Base-by-base conservation (phyloP, 2,888 invertebrate genomes). In the Mycalesis mineus region DNA sequence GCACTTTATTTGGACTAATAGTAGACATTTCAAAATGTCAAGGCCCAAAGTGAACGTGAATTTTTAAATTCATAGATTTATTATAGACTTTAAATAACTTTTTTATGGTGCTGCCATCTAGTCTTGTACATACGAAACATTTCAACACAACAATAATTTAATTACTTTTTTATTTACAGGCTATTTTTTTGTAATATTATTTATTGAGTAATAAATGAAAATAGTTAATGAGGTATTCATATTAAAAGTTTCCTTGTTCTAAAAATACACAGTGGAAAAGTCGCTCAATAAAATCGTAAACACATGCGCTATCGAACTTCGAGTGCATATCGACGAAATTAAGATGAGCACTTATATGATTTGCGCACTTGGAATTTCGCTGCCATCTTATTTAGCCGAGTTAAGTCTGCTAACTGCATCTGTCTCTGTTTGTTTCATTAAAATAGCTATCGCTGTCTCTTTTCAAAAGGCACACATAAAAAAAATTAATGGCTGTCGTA, bases 221-320 rank as follows among this genome's bases (percentile, higher is more conserved):
- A 22, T 4, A 22, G 22, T 22, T 22, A 22, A 22, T 22, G 22
- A 22, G 5, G 22, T 22, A 4, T 4, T 22, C 3, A 22, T 22
- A n/a, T n/a, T n/a, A n/a, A n/a, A n/a, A 22, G 53, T 61, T 56
- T 61, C 58, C 60, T 58, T 49, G 57, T 49, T 75, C 83, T 83
- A 87, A 81, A 85, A 82, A 85, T 84, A 36, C 29, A 36, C 36
- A 87, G 80, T 72, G 66, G 63, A 64, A 74, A 75, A 75, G 70
- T 78, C 85, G 87, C 80, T 88, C 86, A 84, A 85, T 85, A 88
- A 81, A 83, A 73, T 79, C 74, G 71, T 68, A 75, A 78, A 84
- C 83, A 82, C 84, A 84, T 84, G 87, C 87, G 87, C 87, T 78
- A 78, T 77, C 78, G 61, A 48, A 65, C 57, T 68, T 68, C 67